Evolutionary conservation across 2,888 invertebrate species (phyloP).

Genomic region (Hypena proboscidalis): DNA sequence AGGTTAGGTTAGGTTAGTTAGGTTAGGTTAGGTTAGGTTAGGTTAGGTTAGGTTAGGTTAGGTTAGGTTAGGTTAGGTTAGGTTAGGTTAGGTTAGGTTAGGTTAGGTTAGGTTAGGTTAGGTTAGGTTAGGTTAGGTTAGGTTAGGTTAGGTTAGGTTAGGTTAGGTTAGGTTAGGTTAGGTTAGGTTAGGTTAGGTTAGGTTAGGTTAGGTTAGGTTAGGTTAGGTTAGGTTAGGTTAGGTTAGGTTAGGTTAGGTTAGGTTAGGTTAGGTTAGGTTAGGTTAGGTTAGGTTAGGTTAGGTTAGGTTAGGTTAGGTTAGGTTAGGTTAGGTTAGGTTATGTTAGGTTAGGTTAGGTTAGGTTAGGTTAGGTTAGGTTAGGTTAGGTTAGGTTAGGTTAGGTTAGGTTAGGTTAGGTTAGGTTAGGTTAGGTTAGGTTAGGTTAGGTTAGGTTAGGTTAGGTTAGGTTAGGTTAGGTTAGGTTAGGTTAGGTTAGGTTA

Average conservation of each 20-base stretch:
- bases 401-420: constrained; percentile 7
- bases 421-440: no score
- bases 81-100: constrained; percentile 20
- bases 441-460: no score
- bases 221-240: constrained; percentile 14
- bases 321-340: not conserved
- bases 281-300: constrained; percentile 16
- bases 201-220: constrained; percentile 18
- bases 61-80: constrained; percentile 19
- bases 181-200: constrained; percentile 13
- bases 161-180: constrained; percentile 10
- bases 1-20: constrained; percentile 17
- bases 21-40: constrained; percentile 19
- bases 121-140: constrained; percentile 13
- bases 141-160: constrained; percentile 3
- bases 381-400: constrained; percentile 17
- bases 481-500: no score
- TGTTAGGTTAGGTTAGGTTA: constrained; percentile 22
- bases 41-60: constrained; percentile 20
- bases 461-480: no score
- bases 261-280: constrained; percentile 9
- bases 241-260: constrained; percentile 11
- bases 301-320: constrained; percentile 2
- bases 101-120: constrained; percentile 23
- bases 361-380: constrained; percentile 18